Conservation (phyloP, 2,797 vertebrate species). For the Graptemys geographica region DNA sequence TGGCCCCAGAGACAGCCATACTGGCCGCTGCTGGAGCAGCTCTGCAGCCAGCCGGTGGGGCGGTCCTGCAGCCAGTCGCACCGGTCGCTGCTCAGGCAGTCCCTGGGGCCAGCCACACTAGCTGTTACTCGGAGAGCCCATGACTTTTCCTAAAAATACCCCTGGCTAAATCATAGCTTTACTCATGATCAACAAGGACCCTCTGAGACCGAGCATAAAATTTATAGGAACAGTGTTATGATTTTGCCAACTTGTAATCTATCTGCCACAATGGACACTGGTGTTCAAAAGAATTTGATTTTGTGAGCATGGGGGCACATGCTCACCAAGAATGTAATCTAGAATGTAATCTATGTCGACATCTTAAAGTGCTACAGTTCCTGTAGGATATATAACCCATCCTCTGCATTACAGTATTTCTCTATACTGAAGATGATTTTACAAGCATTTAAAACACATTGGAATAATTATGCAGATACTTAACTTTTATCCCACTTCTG, state of each 20-base stretch:
- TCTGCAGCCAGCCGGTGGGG: too few relatives aligned
- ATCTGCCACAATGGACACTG: background rate
- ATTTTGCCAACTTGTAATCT: background rate
- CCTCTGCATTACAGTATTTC: background rate
- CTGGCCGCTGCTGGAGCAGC: too few relatives aligned
- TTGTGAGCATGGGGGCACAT: background rate
- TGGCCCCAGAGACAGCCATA: too few relatives aligned
- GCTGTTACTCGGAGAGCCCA: too few relatives aligned
- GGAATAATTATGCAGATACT: background rate
- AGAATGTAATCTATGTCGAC: background rate
- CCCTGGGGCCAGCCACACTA: too few relatives aligned
- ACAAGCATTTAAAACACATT: background rate
- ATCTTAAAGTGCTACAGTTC: background rate
- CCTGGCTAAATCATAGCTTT: too few relatives aligned
- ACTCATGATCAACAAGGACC: background rate
- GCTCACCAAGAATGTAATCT: background rate
- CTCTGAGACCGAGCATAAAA: too few relatives aligned
- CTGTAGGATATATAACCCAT: background rate
- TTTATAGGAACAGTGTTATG: background rate
- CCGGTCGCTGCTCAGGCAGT: too few relatives aligned
- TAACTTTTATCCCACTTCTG: background rate
- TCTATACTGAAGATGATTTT: background rate
- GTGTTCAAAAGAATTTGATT: background rate
- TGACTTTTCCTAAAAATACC: too few relatives aligned
- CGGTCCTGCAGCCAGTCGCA: too few relatives aligned